Percentiles rank a stretch among this genome's conserved stretches.
Conservation (phyloP, 2,797 vertebrate species). For the Anguilla megastoma region DNA sequence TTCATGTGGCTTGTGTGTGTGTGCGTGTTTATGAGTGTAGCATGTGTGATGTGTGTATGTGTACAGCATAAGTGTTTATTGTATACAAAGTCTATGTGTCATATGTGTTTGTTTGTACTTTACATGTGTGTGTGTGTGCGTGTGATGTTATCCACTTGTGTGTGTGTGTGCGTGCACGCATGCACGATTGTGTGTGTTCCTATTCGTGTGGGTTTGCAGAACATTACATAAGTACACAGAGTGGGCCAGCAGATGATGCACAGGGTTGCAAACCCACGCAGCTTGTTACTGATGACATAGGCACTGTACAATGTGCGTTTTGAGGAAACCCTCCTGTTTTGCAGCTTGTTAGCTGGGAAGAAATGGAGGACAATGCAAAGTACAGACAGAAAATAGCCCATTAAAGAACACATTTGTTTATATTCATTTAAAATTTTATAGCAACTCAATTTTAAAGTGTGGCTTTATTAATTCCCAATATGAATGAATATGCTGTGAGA, state of each 20-base stretch:
- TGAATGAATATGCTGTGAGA: not conserved
- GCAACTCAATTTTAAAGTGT: not conserved
- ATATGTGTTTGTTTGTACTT: not conserved
- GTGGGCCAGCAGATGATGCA: conserved; percentile 22
- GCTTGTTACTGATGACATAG: conserved; percentile 4
- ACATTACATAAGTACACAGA: conserved; percentile 6
- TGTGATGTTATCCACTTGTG: not conserved
- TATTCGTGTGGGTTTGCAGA: not conserved
- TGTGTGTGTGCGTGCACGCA: conserved; percentile 14
- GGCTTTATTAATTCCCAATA: not conserved
- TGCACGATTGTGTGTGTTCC: not conserved
- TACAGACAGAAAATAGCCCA: not conserved
- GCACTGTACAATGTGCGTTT: not conserved
- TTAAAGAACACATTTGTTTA: not conserved
- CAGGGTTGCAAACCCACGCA: conserved; percentile 19
- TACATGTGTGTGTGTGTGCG: not conserved
- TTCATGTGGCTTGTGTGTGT: not conserved
- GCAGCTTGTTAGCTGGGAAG: not conserved
- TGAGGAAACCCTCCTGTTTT: conserved; percentile 7
- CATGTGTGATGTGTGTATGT: conserved; percentile 9
- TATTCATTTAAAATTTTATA: not conserved
- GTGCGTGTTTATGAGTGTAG: not conserved
- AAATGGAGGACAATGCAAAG: not conserved
- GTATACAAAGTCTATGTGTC: not conserved
- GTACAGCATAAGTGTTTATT: not conserved